A percentile compares a stretch with the other conserved stretches of the same genome.
Evolutionary conservation across 1,140 invertebrate genomes (phyloP).

Genomic region (Helicoverpa zea): DNA sequence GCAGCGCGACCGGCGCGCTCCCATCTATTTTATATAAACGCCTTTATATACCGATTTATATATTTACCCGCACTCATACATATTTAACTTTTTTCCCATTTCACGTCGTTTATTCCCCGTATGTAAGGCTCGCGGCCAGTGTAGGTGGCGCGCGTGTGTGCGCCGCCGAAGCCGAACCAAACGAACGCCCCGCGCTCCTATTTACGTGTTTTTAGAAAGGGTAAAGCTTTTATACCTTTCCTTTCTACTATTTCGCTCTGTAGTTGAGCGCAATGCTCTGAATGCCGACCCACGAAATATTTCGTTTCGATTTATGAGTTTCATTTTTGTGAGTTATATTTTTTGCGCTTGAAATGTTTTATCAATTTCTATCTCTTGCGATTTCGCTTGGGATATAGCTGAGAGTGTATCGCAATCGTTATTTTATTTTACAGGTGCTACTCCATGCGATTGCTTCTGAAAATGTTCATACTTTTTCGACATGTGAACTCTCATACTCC

Average conservation of each 20-base stretch:
- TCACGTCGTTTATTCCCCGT: conserved; percentile 84
- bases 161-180: conserved; percentile 73
- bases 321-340: conserved; percentile 76
- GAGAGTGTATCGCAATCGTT: neutral
- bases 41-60: conserved; percentile 85
- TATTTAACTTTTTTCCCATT: conserved; percentile 87
- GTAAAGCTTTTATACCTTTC: conserved; percentile 86
- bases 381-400: conserved; percentile 2
- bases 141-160: conserved; percentile 67
- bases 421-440: conserved; percentile 4
- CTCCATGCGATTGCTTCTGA: neutral
- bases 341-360: conserved; percentile 69
- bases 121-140: conserved; percentile 72
- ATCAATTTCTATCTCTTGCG: conserved; percentile 59
- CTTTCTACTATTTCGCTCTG: conserved; percentile 82
- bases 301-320: conserved; percentile 84
- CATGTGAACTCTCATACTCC: neutral
- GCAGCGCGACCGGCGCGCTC: conserved; percentile 69
- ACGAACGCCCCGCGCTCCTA: conserved; percentile 77
- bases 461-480: neutral
- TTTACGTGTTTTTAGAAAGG: conserved; percentile 86
- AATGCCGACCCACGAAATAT: conserved; percentile 81
- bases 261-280: conserved; percentile 77
- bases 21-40: conserved; percentile 83
- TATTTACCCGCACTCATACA: conserved; percentile 86